A percentile compares a stretch with the other conserved stretches of the same genome.
phyloP scores from a whole-genome alignment of 1,140 invertebrate genomes.

The Ladona fulva region DNA sequence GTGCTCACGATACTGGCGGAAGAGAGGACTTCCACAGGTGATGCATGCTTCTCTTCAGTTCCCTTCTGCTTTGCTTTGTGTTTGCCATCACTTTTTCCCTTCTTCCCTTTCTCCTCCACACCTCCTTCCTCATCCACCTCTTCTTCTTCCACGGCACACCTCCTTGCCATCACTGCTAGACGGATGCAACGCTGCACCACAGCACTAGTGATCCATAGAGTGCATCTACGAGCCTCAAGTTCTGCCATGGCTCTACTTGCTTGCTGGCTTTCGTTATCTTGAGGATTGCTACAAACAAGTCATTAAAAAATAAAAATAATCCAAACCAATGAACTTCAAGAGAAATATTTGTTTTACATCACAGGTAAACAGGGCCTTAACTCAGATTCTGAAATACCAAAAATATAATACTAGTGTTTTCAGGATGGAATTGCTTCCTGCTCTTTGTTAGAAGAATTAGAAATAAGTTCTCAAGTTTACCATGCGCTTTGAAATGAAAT shows the following conservation, averaged over 20 bases:
- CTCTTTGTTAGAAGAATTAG: too few relatives aligned
- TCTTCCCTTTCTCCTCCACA: not conserved
- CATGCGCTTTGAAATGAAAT: too few relatives aligned
- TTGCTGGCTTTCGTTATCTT: slow-evolving; percentile 53
- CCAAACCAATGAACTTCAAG: too few relatives aligned
- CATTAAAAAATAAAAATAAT: too few relatives aligned
- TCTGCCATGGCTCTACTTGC: slow-evolving; percentile 56
- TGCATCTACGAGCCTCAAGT: slow-evolving; percentile 60
- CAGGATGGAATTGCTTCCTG: too few relatives aligned
- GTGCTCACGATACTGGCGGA: slow-evolving; percentile 59
- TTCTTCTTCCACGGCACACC: slow-evolving; percentile 47
- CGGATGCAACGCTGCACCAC: slow-evolving; percentile 64
- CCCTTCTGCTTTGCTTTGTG: not conserved
- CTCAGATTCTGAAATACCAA: too few relatives aligned
- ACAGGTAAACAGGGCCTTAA: too few relatives aligned
- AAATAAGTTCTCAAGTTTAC: too few relatives aligned
- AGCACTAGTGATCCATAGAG: slow-evolving; percentile 58
- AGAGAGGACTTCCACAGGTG: slow-evolving; percentile 45
- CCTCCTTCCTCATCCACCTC: slow-evolving; percentile 19
- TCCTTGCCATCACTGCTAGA: slow-evolving; percentile 58
- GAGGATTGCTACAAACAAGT: slow-evolving; percentile 45
- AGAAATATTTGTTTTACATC: too few relatives aligned
- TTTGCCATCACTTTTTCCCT: not conserved
- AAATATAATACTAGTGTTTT: too few relatives aligned
- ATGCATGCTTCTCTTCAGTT: slow-evolving; percentile 30